These are phyloP conservation scores for Eudasyphora cyanicolor DNA, from an alignment of 2,888 invertebrate genomes.

Conservation along the genomic window DNA sequence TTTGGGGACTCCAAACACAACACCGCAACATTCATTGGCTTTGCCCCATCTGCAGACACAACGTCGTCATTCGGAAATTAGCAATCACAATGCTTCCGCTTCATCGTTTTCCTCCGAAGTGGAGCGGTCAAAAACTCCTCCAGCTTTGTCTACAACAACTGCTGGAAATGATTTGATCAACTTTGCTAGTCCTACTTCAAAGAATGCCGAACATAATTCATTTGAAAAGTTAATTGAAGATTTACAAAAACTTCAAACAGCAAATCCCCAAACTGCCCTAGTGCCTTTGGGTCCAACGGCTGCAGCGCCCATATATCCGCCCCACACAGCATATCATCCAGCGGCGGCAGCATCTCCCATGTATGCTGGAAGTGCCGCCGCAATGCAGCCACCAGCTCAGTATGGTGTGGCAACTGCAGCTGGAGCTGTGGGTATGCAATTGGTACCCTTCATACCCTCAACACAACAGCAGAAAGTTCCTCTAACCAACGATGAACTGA, in stretches of 20 bases:
- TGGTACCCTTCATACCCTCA: conserved; percentile 75
- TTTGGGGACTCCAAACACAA: conserved; percentile 37
- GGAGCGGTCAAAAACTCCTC: conserved; percentile 73
- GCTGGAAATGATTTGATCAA: conserved; percentile 85
- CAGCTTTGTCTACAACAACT: conserved; percentile 45
- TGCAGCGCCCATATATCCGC: conserved; percentile 66
- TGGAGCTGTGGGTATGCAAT: conserved; percentile 71
- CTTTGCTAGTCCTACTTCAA: conserved; percentile 84
- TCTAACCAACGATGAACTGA: conserved; percentile 76
- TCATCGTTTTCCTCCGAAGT: conserved; percentile 40
- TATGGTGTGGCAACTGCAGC: conserved; percentile 66
- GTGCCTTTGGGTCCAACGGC: conserved; percentile 72
- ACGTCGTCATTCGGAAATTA: conserved; percentile 73
- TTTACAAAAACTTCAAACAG: conserved; percentile 80
- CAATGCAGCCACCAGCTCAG: conserved; percentile 55
- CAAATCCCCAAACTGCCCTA: conserved; percentile 70
- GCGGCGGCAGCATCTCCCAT: conserved; percentile 47
- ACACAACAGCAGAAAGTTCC: conserved; percentile 75
- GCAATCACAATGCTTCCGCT: conserved; percentile 51
- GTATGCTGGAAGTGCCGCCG: conserved; percentile 60
- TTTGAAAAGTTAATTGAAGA: conserved; percentile 84
- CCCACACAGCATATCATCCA: conserved; percentile 34
- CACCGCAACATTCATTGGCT: conserved; percentile 49
- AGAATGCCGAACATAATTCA: conserved; percentile 81
- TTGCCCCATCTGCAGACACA: conserved; percentile 59